phyloP scores from a whole-genome alignment of 2,888 invertebrate species.

The Aporophyla nigra region DNA sequence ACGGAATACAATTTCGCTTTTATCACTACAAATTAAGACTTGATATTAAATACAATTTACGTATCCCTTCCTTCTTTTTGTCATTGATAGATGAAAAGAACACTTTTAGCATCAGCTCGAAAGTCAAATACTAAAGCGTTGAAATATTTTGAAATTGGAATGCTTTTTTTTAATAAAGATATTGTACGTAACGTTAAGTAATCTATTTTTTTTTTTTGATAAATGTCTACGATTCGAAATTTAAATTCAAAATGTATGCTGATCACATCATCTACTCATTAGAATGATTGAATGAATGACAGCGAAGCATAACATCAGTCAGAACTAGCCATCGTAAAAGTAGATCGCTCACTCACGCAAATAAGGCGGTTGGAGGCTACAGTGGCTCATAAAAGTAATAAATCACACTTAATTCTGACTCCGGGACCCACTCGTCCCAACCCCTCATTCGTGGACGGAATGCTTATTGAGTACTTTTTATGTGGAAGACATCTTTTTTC shows the following conservation, averaged over 20 bases:
- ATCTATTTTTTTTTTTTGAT: not conserved
- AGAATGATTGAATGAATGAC: conserved; percentile 56
- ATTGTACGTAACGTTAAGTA: not conserved
- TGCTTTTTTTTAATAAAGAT: not conserved
- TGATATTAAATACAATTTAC: conserved; percentile 26
- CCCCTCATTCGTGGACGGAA: conserved; percentile 83
- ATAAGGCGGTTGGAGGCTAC: conserved; percentile 77
- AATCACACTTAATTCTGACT: conserved; percentile 87
- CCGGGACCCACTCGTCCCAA: conserved; percentile 76
- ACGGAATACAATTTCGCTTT: conserved; percentile 71
- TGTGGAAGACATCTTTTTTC: conserved; percentile 62
- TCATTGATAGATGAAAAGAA: not conserved
- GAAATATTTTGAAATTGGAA: not conserved
- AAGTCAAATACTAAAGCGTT: not conserved
- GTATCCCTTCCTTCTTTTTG: conserved; percentile 1
- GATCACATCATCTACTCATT: conserved; percentile 38
- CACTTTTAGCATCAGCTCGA: not conserved
- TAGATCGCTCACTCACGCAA: conserved; percentile 75
- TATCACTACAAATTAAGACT: conserved; percentile 44
- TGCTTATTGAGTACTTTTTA: conserved; percentile 76
- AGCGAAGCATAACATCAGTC: conserved; percentile 55
- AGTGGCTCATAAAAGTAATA: conserved; percentile 85
- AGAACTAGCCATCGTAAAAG: conserved; percentile 65
- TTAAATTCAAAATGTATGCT: not conserved
- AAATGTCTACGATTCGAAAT: not conserved